phyloP scores from a whole-genome alignment of 2,797 vertebrate species.

The Coracias cyanogaster region DNA sequence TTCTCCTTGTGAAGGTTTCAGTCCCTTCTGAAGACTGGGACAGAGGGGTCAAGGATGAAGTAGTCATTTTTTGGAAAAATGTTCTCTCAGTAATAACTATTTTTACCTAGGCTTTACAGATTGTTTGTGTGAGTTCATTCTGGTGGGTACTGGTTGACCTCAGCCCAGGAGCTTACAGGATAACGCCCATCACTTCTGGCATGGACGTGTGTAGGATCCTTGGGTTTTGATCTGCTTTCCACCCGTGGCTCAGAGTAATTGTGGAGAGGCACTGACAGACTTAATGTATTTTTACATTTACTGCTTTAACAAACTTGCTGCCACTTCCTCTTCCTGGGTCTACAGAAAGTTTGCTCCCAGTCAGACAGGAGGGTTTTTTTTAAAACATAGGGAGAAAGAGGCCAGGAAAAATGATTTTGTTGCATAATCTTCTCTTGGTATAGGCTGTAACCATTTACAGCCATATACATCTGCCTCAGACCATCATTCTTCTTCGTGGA shows the following conservation, averaged over 20 bases:
- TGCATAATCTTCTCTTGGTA: neutral
- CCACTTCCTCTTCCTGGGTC: neutral
- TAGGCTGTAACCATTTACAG: neutral
- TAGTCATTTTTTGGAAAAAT: neutral
- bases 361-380: neutral
- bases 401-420: neutral
- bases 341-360: neutral
- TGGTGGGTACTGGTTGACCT: neutral
- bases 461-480: neutral
- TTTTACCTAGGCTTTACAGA: neutral
- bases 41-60: slow-evolving; percentile 7
- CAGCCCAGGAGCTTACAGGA: neutral
- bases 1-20: neutral
- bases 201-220: too few species aligned
- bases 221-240: neutral
- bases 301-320: neutral
- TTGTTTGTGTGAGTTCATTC: neutral
- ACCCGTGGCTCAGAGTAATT: neutral
- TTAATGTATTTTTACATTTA: neutral
- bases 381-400: neutral
- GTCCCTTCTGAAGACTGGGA: neutral
- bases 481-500: neutral
- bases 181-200: neutral
- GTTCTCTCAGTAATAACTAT: neutral
- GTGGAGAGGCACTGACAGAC: neutral